These are phyloP conservation scores for Bombus superbus DNA, from an alignment of 1,140 invertebrate genomes.

Conservation along the genomic window DNA sequence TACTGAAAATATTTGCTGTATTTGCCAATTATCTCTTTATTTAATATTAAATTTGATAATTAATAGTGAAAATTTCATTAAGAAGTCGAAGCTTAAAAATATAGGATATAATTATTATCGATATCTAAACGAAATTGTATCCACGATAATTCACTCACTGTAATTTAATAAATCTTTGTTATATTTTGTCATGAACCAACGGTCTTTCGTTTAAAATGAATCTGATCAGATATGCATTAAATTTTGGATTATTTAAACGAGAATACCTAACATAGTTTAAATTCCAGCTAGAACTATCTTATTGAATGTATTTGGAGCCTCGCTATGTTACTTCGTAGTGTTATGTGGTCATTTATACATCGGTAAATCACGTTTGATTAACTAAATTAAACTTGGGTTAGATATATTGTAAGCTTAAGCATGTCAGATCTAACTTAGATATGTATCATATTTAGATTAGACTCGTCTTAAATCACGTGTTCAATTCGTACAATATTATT, in stretches of 20 bases:
- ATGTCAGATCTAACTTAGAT: background rate
- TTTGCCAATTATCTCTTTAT: background rate
- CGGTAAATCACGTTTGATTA: slow-evolving; percentile 10
- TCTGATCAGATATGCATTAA: background rate
- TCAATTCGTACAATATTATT: background rate
- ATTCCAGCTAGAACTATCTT: background rate
- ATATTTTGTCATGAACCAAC: background rate
- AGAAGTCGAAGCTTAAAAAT: too few species aligned
- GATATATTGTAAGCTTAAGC: background rate
- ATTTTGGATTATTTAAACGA: background rate
- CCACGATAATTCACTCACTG: too few species aligned
- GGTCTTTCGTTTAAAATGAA: background rate
- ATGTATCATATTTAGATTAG: background rate
- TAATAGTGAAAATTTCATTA: too few species aligned
- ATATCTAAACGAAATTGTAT: too few species aligned
- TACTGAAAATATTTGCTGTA: background rate
- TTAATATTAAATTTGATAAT: background rate
- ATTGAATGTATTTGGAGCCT: background rate
- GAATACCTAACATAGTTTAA: background rate
- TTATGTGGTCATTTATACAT: background rate
- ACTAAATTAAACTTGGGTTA: background rate
- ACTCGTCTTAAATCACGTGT: too few species aligned
- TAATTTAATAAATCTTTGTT: background rate
- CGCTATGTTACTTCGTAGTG: background rate
- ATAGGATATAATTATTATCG: too few species aligned